Percentiles rank a stretch among this genome's conserved stretches.
Evolutionary conservation across 1,140 invertebrate species (phyloP).

Genomic region (Anastrepha ludens): DNA sequence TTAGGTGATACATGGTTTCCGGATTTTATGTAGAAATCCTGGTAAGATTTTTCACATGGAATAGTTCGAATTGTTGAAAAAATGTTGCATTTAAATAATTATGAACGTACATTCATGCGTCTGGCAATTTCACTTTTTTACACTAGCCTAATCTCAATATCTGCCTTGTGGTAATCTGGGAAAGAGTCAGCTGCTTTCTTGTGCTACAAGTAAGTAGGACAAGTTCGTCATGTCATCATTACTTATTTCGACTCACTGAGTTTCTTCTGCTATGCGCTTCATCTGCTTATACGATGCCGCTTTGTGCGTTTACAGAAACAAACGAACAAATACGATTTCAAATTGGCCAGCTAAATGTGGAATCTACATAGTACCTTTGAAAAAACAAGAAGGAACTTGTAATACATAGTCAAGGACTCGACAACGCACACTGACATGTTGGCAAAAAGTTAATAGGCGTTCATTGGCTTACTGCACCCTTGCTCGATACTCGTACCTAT

Average conservation of each 20-base stretch:
- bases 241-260: constrained; percentile 69
- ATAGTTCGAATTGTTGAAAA: too few species aligned
- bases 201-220: constrained; percentile 63
- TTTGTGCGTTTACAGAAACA: neutral
- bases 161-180: constrained; percentile 60
- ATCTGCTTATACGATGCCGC: neutral
- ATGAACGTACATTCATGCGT: neutral
- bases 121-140: neutral
- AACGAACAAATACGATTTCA: constrained; percentile 56
- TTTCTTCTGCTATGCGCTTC: neutral
- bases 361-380: neutral
- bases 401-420: neutral
- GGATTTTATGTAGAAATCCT: too few species aligned
- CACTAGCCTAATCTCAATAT: constrained; percentile 36
- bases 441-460: constrained; percentile 50
- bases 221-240: constrained; percentile 72
- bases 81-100: too few species aligned
- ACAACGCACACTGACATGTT: neutral
- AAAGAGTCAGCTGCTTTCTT: constrained; percentile 70
- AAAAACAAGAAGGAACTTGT: constrained; percentile 11
- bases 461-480: constrained; percentile 20
- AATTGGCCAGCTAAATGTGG: constrained; percentile 19
- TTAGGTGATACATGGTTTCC: too few species aligned
- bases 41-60: too few species aligned
- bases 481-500: neutral